phyloP scores from a whole-genome alignment of 2,888 invertebrate genomes.

The Nysson spinosus region DNA sequence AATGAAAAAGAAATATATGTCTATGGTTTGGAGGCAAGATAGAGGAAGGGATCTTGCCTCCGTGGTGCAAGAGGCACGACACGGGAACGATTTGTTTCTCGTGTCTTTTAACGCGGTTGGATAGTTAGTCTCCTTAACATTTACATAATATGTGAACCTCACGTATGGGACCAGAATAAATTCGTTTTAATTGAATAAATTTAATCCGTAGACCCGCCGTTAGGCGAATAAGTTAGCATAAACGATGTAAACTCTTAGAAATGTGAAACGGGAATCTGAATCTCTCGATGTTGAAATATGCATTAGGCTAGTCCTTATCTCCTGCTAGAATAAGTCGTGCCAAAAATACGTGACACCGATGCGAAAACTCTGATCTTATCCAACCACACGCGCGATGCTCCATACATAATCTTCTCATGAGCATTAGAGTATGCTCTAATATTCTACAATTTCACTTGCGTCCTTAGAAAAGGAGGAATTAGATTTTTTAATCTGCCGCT shows the following conservation, averaged over 20 bases:
- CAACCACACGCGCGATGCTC: no score
- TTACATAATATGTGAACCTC: conserved; percentile 49
- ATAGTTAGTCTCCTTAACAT: conserved; percentile 12
- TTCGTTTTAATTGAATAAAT: conserved; percentile 48
- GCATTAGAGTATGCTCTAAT: no score
- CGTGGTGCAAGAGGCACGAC: conserved; percentile 12
- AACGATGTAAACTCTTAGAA: conserved; percentile 32
- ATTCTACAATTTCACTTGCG: no score
- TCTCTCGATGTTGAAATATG: conserved; percentile 40
- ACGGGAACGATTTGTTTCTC: conserved; percentile 51
- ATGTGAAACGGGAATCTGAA: conserved; percentile 31
- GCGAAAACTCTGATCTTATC: not conserved
- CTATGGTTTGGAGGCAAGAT: conserved; percentile 9
- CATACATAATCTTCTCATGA: no score
- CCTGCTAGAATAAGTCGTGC: conserved; percentile 38
- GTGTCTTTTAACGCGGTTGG: conserved; percentile 33
- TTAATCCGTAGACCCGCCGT: conserved; percentile 22
- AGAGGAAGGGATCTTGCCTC: conserved; percentile 5
- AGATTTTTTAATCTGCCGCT: not conserved
- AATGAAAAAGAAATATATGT: not conserved
- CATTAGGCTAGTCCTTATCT: conserved; percentile 34
- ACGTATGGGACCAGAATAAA: conserved; percentile 35
- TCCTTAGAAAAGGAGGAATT: conserved; percentile 9
- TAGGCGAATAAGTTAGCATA: conserved; percentile 38
- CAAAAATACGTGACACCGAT: conserved; percentile 27